These are phyloP conservation scores for Garra rufa DNA, from an alignment of 2,113 vertebrate genomes.

Conservation along the genomic window DNA sequence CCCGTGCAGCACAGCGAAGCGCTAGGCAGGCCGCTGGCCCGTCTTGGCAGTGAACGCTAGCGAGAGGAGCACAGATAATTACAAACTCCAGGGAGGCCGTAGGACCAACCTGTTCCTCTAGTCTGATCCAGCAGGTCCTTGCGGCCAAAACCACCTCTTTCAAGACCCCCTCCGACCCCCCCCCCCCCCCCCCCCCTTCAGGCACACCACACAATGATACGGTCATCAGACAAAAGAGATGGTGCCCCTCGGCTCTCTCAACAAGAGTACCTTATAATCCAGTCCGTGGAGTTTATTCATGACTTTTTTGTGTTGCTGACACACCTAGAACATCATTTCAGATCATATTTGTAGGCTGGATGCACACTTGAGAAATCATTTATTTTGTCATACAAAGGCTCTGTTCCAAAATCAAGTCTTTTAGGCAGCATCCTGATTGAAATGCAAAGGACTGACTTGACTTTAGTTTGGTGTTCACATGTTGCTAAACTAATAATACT, in stretches of 20 bases:
- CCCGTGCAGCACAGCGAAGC: slow-evolving; percentile 32
- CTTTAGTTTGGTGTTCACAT: not conserved
- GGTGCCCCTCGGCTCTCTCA: slow-evolving; percentile 13
- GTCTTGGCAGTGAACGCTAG: slow-evolving; percentile 55
- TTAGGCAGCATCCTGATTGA: no score
- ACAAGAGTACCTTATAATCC: not conserved
- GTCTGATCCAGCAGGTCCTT: slow-evolving; percentile 57
- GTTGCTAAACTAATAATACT: not conserved
- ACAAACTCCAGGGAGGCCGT: slow-evolving; percentile 64
- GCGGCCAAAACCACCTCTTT: slow-evolving; percentile 45
- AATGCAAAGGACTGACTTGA: not conserved
- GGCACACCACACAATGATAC: slow-evolving; percentile 15
- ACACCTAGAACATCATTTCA: not conserved
- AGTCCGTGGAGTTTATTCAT: slow-evolving; percentile 15
- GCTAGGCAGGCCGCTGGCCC: slow-evolving; percentile 33
- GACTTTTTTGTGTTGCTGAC: not conserved
- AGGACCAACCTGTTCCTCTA: slow-evolving; percentile 61
- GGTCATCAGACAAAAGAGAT: slow-evolving; percentile 28
- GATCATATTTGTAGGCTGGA: not conserved
- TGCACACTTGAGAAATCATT: slow-evolving; percentile 40
- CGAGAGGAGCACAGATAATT: slow-evolving; percentile 64
- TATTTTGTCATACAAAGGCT: slow-evolving; percentile 29
- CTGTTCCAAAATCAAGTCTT: slow-evolving; percentile 17
- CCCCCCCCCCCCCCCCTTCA: slow-evolving; percentile 4
- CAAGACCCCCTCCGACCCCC: not conserved